Evolutionary conservation across 2,113 vertebrate genomes (phyloP), one percentile per base, ranked within the genome.

Genomic region (Scalopus aquaticus): DNA sequence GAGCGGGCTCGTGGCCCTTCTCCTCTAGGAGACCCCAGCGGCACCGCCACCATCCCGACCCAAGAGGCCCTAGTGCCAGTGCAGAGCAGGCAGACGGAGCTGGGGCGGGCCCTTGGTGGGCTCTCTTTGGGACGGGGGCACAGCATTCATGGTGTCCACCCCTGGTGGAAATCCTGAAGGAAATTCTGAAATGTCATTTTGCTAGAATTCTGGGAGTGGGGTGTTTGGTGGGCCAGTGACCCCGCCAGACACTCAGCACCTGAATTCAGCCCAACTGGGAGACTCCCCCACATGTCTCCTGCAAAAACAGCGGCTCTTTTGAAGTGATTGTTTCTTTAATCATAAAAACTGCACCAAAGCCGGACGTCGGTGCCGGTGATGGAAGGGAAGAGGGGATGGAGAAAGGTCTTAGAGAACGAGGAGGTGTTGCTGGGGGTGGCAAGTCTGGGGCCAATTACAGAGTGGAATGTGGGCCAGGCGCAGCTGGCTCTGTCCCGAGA

Each of bases 391-490:
- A 19, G 32, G 32, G 37, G 1, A 4, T 35, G 26, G 4, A 19
- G 32, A 24, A 26, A 51, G 37, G 39, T 6, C 37, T 56, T 3
- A 39, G 54, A 30, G 30, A 42, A 11, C 2, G 24, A 51, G 46
- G 16, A 39, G 12, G 8, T 3, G 10, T 6, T 0, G 13, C 32
- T 4, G 20, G 32, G 13, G 76, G 12, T 20, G 6, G 28, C 20
- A 32, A 1, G 35, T 6, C 54, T 6, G 35, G 56, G 56, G 17
- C 26, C 39, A 6, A 9, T 35, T 28, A 64, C 49, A 42, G 49
- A 67, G 54, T 0, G 56, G 69, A 19, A 58, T 10, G 62, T 0
- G 56, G 82, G 19, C 24, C 0, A 5, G 35, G 42, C 0, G 0
- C 42, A 6, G 26, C 42, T 28, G 9, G 73, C 17, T 24, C 39